Evolutionary conservation across 2,888 invertebrate genomes (phyloP).

Genomic region (Bhutanitis thaidina): DNA sequence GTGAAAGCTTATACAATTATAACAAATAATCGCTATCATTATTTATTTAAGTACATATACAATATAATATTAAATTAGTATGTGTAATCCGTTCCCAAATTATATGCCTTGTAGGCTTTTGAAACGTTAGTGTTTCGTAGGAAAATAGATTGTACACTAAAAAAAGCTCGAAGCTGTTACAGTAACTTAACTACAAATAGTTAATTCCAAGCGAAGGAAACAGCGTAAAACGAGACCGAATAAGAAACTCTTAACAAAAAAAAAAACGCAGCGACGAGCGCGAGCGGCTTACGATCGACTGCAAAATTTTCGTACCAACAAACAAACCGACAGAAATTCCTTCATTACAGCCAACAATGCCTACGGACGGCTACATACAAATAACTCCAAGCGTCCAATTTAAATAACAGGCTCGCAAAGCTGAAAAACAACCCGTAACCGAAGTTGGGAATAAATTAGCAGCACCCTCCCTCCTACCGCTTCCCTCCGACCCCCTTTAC

Average conservation of each 20-base stretch:
- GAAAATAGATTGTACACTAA: too few relatives aligned
- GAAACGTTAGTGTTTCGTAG: too few relatives aligned
- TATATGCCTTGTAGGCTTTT: too few relatives aligned
- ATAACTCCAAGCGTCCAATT: constrained; percentile 75
- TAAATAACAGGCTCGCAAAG: constrained; percentile 79
- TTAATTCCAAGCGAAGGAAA: too few relatives aligned
- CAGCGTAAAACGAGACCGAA: neutral
- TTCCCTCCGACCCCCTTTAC: constrained; percentile 50
- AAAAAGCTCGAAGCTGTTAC: too few relatives aligned
- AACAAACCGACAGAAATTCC: constrained; percentile 57
- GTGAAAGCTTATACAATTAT: too few relatives aligned
- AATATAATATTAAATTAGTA: too few relatives aligned
- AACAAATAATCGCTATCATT: too few relatives aligned
- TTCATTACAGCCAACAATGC: constrained; percentile 70
- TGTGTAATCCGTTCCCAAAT: too few relatives aligned
- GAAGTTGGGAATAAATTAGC: constrained; percentile 80
- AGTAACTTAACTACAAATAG: neutral
- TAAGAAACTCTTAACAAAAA: constrained; percentile 16
- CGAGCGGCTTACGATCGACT: constrained; percentile 28
- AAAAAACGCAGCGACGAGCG: constrained; percentile 19
- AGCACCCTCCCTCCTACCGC: constrained; percentile 47
- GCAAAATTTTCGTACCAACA: constrained; percentile 33
- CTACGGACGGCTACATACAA: constrained; percentile 67
- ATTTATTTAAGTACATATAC: too few relatives aligned
- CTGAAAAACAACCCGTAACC: constrained; percentile 80